A percentile compares a stretch with the other conserved stretches of the same genome.
Conservation (phyloP, 2,113 vertebrate species). For the Oxyura jamaicensis region DNA sequence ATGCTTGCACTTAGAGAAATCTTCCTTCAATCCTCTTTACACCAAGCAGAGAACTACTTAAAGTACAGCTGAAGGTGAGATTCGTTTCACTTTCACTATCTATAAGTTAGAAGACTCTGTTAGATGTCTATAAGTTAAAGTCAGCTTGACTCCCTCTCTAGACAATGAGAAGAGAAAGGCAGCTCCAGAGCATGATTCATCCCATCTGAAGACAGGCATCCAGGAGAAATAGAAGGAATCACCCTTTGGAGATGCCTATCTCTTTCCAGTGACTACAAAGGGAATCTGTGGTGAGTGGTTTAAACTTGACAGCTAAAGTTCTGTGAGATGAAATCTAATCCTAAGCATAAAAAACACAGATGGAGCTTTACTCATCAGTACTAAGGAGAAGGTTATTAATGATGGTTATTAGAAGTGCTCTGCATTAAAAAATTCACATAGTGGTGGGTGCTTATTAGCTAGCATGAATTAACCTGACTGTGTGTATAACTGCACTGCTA, state of each 20-base stretch:
- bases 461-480: not conserved
- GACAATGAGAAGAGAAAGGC: not conserved
- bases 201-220: not conserved
- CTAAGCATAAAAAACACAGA: not conserved
- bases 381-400: not conserved
- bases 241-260: not conserved
- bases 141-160: not conserved
- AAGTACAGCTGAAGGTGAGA: not conserved
- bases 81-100: slow-evolving; percentile 17
- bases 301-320: slow-evolving; percentile 17
- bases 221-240: not conserved
- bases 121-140: slow-evolving; percentile 6
- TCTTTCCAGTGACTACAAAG: not conserved
- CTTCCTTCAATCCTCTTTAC: slow-evolving; percentile 55
- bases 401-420: not conserved
- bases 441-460: not conserved
- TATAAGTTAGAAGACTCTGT: not conserved
- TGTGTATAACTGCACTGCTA: not conserved
- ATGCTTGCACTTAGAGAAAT: slow-evolving; percentile 33
- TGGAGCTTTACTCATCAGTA: not conserved
- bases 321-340: slow-evolving; percentile 8
- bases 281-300: not conserved
- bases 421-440: slow-evolving; percentile 1
- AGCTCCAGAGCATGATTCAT: slow-evolving; percentile 4
- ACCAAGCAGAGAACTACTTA: slow-evolving; percentile 35